A percentile compares a stretch with the other conserved stretches of the same genome.
Conservation (phyloP, 1,140 invertebrate genomes). For the Neodiprion fabricii region DNA sequence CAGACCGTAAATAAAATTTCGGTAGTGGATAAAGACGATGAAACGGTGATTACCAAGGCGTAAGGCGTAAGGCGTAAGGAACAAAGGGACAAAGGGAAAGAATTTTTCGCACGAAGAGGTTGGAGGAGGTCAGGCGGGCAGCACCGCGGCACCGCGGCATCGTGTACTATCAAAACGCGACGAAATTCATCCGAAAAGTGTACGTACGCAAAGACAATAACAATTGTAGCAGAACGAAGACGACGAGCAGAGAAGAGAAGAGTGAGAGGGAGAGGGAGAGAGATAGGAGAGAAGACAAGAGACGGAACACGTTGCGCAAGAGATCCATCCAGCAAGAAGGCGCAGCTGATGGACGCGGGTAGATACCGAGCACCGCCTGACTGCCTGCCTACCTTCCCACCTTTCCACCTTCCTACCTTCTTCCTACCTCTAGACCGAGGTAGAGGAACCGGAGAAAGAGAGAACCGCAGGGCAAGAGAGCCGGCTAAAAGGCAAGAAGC, state of each 20-base stretch:
- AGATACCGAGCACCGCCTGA: background rate
- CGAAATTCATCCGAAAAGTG: no score
- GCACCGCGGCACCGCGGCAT: no score
- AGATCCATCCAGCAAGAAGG: background rate
- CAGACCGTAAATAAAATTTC: no score
- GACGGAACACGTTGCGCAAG: background rate
- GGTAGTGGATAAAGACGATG: no score
- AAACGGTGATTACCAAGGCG: no score
- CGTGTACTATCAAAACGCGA: no score
- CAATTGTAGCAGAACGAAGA: background rate
- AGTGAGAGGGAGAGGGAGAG: slow-evolving; percentile 18
- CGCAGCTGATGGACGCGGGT: background rate
- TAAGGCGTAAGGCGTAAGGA: no score
- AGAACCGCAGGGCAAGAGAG: slow-evolving; percentile 17
- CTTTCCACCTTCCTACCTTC: background rate
- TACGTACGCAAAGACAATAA: no score
- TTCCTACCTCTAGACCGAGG: background rate
- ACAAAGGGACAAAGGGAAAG: no score
- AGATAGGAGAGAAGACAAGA: slow-evolving; percentile 11
- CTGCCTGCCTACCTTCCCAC: background rate
- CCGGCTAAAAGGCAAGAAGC: slow-evolving; percentile 14
- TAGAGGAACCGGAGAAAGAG: background rate
- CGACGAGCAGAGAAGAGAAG: slow-evolving; percentile 25
- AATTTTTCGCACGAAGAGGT: no score
- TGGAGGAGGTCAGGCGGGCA: no score